Base-by-base conservation (phyloP, 2,113 vertebrate species). In the Phrynocephalus versicolor region DNA sequence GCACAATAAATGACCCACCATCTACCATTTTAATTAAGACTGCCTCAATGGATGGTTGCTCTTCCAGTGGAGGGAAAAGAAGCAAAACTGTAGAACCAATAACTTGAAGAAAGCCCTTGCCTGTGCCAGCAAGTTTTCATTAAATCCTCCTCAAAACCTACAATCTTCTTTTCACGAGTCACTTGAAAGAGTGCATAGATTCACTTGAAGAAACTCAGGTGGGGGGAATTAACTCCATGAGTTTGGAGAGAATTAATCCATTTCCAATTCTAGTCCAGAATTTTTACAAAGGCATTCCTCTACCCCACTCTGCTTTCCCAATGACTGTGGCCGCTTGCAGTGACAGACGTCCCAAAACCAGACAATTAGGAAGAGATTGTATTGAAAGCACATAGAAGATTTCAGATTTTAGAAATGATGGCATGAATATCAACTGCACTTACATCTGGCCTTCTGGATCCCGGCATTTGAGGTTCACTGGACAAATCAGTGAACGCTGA, bases 361-460 rank as follows among this genome's bases (percentile, higher is more conserved):
- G 35, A 73, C 6, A 58, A 13, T 23, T n/a, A 2, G 16, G 19
- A 19, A n/a, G 8, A 37, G 12, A 70, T 25, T 57, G 19, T 35
- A 15, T 21, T 12, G 62, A 21, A 55, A 41, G 23, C 70, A 30
- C 41, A 62, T 82, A 39, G 8, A 64, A 79, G 35, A 74, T 27
- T 27, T 45, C 72, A 74, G n/a, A 45, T 74, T 9, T 74, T 13
- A 14, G 27, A 55, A 18, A 6, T 14, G 3, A 37, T 30, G 23
- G 41, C 69, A 70, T 30, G 18, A 27, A 2, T 73, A n/a, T 1
- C 88, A 82, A 81, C 94, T 62, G 64, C 64, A 79, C 78, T 85
- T 95, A 98, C 98, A 91, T 95, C 96, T 80, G 95, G 91, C 9
- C 90, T 89, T 73, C 71, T 92, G 45, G 96, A 90, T 87, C 89